These are phyloP conservation scores for Phenganax marumi DNA, from an alignment of 92 coral and sea anemone genomes.

Conservation along the genomic window DNA sequence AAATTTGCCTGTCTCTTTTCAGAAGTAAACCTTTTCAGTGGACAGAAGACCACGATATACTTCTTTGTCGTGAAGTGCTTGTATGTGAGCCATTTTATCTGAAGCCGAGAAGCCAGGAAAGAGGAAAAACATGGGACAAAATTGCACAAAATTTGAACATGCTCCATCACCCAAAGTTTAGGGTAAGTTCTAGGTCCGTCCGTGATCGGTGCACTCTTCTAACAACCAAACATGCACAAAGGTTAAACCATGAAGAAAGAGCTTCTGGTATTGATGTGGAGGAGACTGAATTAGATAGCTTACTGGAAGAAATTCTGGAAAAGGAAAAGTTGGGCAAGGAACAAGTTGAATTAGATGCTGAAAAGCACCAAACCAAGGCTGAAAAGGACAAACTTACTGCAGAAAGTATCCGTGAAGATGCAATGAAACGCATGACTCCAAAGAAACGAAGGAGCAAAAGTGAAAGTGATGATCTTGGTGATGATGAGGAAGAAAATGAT, in stretches of 20 bases:
- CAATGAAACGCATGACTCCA: conserved; percentile 16
- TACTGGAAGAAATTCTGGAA: conserved; percentile 56
- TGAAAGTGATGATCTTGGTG: neutral
- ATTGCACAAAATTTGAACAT: conserved; percentile 43
- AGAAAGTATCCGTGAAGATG: conserved; percentile 3
- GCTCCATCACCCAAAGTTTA: conserved; percentile 42
- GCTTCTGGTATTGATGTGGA: conserved; percentile 51
- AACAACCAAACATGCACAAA: conserved; percentile 36
- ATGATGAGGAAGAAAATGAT: conserved; percentile 7
- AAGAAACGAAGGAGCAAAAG: neutral
- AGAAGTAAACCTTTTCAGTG: conserved; percentile 31
- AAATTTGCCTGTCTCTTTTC: neutral
- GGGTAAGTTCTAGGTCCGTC: conserved; percentile 48
- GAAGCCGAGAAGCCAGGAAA: conserved; percentile 42
- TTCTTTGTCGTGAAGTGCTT: conserved; percentile 51
- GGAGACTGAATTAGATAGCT: conserved; percentile 45
- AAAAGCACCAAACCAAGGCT: conserved; percentile 1
- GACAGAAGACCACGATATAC: conserved; percentile 48
- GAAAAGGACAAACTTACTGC: conserved; percentile 1
- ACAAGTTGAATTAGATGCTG: conserved; percentile 16
- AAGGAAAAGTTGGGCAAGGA: conserved; percentile 38
- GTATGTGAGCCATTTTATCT: conserved; percentile 43
- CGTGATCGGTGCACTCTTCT: conserved; percentile 48
- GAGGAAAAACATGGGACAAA: conserved; percentile 49
- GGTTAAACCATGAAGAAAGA: conserved; percentile 46